Percentiles rank a stretch among this genome's conserved stretches.
phyloP scores from a whole-genome alignment of 2,113 vertebrate species.

The Lepisosteus osseus region DNA sequence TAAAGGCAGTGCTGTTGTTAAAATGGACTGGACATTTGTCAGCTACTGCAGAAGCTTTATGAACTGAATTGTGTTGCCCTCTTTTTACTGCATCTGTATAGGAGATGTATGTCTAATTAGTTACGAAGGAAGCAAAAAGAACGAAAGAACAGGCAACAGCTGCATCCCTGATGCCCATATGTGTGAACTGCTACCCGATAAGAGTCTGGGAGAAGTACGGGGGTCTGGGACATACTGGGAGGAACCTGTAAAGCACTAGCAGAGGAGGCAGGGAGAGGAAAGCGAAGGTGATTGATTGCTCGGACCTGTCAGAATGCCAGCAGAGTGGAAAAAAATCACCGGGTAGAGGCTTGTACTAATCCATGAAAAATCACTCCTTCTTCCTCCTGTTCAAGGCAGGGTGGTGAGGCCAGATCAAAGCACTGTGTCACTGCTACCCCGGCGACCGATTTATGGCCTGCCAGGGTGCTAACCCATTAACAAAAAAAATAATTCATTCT shows the following conservation, averaged over 20 bases:
- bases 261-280: slow-evolving; percentile 31
- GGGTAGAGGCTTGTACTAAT: slow-evolving; percentile 53
- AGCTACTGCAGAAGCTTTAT: background rate
- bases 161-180: too few species aligned
- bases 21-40: background rate
- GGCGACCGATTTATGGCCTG: slow-evolving; percentile 47
- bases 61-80: too few species aligned
- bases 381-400: slow-evolving; percentile 65
- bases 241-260: slow-evolving; percentile 38
- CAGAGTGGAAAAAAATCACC: slow-evolving; percentile 67
- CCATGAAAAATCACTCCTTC: slow-evolving; percentile 72
- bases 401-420: slow-evolving; percentile 74
- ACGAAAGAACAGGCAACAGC: too few species aligned
- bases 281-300: slow-evolving; percentile 64
- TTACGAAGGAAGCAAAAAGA: too few species aligned
- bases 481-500: slow-evolving; percentile 57
- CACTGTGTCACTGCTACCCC: slow-evolving; percentile 28
- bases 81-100: too few species aligned
- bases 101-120: too few species aligned
- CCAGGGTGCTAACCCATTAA: slow-evolving; percentile 59
- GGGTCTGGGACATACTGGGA: slow-evolving; percentile 13
- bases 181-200: too few species aligned
- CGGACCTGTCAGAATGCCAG: slow-evolving; percentile 68
- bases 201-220: too few species aligned
- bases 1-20: background rate